These are phyloP conservation scores for Thelaira solivaga DNA, from an alignment of 2,888 invertebrate genomes.

Conservation along the genomic window DNA sequence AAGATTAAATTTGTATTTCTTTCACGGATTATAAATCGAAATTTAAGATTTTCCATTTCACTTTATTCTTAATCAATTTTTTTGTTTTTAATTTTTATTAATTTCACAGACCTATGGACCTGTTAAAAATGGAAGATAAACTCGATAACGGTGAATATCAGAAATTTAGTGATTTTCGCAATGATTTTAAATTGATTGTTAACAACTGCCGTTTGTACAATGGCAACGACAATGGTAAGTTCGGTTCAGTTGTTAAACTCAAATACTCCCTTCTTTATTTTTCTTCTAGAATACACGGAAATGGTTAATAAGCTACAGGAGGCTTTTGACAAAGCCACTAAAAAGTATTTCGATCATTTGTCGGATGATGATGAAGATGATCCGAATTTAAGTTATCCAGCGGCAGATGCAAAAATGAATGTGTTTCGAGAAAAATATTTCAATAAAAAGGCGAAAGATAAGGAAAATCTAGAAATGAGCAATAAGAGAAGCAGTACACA, in stretches of 20 bases:
- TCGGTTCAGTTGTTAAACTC: not conserved
- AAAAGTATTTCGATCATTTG: slow-evolving; percentile 88
- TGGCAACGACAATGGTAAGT: slow-evolving; percentile 92
- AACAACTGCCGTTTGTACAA: slow-evolving; percentile 95
- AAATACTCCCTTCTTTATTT: not conserved
- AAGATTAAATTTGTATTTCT: too few relatives aligned
- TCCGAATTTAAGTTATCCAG: slow-evolving; percentile 83
- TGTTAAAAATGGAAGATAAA: slow-evolving; percentile 91
- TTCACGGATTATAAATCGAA: too few relatives aligned
- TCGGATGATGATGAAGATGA: slow-evolving; percentile 90
- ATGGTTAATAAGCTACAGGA: slow-evolving; percentile 91
- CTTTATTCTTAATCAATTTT: not conserved
- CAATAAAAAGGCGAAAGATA: slow-evolving; percentile 74
- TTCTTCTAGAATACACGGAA: slow-evolving; percentile 86
- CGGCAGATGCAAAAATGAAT: slow-evolving; percentile 76
- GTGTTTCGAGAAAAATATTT: slow-evolving; percentile 77
- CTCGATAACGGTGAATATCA: slow-evolving; percentile 89
- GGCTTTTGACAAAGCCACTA: slow-evolving; percentile 88
- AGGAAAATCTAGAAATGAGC: slow-evolving; percentile 54
- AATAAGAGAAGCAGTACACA: slow-evolving; percentile 45
- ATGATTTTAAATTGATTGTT: slow-evolving; percentile 93
- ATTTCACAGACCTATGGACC: slow-evolving; percentile 86
- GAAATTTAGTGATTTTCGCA: slow-evolving; percentile 87
- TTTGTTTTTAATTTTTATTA: not conserved
- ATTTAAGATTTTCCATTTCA: too few relatives aligned